Evolutionary conservation across 1,140 invertebrate genomes (phyloP), one percentile per base, ranked within the genome.

Genomic region (Apocrypta bakeri): DNA sequence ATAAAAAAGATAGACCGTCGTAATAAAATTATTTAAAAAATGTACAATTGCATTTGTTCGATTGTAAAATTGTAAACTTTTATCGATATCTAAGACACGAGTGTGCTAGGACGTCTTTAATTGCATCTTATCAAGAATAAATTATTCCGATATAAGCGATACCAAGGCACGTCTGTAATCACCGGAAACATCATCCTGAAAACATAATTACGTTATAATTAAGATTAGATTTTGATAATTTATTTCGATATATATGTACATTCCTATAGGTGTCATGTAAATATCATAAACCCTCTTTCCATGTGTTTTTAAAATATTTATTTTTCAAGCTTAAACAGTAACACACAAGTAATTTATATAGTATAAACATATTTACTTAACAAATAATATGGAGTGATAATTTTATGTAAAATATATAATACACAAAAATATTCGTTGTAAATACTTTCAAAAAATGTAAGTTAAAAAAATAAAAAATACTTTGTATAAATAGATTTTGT

Each of bases 141-240:
- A 90, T 92, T 91, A 91, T 89, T 92, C 92, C 63, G 87, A 88
- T 83, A 94, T 90, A 85, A 96, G 92, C 87, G 94, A 94, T 84
- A 95, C 92, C 87, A 96, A 92, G 83, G 95, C 92, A 90, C 94
- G 93, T 91, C 94, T 94, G 93, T 95, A 96, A 92, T 96, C 95
- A 84, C 96, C 95, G 79, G 93, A 94, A 76, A 95, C 93, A 89
- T 97, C 96, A 86, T 93, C 94, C 93, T 95, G 93, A 85, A 94
- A 94, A 91, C 85, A 89, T 83, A 87, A 81, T 66, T 68, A 86
- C 40, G 33, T 27, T 29, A 77, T 42, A 84, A 90, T 48, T 21
- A 79, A 33, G 24, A 91, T 85, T 69, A 85, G 76, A 76, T 21
- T 56, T 56, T n/a, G 21, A 21, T 56, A 21, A 56, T n/a, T n/a